Evolutionary conservation across 2,113 vertebrate species (phyloP).

Genomic region (Crotophaga sulcirostris): DNA sequence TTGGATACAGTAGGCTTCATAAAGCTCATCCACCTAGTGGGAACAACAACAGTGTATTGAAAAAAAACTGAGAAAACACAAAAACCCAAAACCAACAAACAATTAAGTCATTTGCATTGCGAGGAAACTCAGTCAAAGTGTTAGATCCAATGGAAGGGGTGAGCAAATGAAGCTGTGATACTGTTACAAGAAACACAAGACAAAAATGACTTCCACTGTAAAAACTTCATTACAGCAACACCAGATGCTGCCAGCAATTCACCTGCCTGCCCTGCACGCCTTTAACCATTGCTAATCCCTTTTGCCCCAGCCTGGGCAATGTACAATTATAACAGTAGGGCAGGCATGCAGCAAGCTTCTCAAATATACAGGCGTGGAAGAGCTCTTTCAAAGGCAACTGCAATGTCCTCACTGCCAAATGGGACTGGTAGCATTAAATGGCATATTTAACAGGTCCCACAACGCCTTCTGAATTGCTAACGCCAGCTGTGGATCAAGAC

Average conservation of each 20-base stretch:
- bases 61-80: background rate
- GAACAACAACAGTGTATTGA: background rate
- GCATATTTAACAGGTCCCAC: background rate
- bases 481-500: fast-evolving
- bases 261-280: background rate
- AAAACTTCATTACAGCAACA: background rate
- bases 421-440: background rate
- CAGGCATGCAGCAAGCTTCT: background rate
- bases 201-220: background rate
- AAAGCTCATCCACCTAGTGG: slow-evolving; percentile 93
- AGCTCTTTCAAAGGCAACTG: background rate
- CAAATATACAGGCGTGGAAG: fast-evolving
- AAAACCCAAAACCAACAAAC: background rate
- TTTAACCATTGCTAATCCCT: background rate
- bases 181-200: background rate
- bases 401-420: background rate
- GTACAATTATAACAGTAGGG: fast-evolving
- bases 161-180: background rate
- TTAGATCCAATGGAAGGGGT: background rate
- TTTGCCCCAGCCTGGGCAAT: background rate
- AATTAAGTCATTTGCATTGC: background rate
- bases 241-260: background rate
- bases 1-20: slow-evolving; percentile 97
- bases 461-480: background rate
- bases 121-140: background rate